phyloP scores from a whole-genome alignment of 2,113 vertebrate genomes.

The Chaetodon trifascialis region DNA sequence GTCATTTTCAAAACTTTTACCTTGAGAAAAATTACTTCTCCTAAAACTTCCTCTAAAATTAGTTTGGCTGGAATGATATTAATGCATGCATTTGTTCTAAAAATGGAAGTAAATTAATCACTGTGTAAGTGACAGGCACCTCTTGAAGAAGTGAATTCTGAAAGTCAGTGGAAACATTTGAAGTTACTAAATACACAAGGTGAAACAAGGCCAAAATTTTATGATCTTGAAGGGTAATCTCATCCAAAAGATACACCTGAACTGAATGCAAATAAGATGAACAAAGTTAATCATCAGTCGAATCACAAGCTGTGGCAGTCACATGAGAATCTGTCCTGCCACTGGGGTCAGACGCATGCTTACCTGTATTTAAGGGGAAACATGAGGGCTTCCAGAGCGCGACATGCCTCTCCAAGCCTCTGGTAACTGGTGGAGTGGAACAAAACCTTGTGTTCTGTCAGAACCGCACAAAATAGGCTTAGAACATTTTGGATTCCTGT shows the following conservation, averaged over 20 bases:
- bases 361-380: conserved; percentile 99
- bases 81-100: too few relatives aligned
- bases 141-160: neutral
- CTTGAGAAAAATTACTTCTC: neutral
- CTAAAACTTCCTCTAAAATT: neutral
- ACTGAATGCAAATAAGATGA: conserved; percentile 7
- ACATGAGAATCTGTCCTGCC: neutral
- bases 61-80: neutral
- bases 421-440: conserved; percentile 99
- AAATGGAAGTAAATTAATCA: neutral
- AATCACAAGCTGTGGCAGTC: conserved; percentile 8
- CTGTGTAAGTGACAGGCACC: neutral
- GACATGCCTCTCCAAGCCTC: conserved; percentile 94
- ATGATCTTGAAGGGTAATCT: neutral
- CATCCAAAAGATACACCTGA: neutral
- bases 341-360: conserved; percentile 72
- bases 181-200: neutral
- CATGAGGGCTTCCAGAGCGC: conserved; percentile 96
- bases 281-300: conserved; percentile 53
- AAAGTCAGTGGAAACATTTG: neutral
- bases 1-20: neutral
- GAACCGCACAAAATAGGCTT: conserved; percentile 95
- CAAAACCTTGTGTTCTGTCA: conserved; percentile 98
- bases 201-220: neutral
- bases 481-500: conserved; percentile 98